Percentiles rank a stretch among this genome's conserved stretches.
Evolutionary conservation across 2,888 invertebrate species (phyloP).

Genomic region (Mythimna vitellina): DNA sequence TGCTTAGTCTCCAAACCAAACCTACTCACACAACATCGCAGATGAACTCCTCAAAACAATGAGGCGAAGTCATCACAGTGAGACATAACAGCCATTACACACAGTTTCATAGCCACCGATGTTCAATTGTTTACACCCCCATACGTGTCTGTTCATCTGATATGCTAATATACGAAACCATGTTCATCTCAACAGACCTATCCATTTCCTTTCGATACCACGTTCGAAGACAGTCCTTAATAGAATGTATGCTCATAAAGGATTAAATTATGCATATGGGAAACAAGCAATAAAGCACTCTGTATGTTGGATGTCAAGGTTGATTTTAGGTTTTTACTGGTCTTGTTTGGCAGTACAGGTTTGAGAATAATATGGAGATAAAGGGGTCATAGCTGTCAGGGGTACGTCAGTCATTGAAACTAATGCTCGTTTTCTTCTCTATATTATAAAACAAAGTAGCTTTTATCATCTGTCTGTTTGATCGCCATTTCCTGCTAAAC

Average conservation of each 20-base stretch:
- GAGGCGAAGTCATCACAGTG: conserved; percentile 9
- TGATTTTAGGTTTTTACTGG: conserved; percentile 29
- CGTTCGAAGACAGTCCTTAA: conserved; percentile 74
- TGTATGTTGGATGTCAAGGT: conserved; percentile 57
- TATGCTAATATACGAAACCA: conserved; percentile 60
- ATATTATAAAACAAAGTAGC: too few relatives aligned
- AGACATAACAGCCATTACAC: conserved; percentile 29
- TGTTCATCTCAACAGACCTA: conserved; percentile 58
- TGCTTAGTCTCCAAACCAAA: background rate
- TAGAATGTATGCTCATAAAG: conserved; percentile 78
- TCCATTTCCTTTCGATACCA: conserved; percentile 65
- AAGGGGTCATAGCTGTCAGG: conserved; percentile 73
- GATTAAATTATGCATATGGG: conserved; percentile 71
- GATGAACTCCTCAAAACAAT: conserved; percentile 14
- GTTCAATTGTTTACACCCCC: conserved; percentile 56
- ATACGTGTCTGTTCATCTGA: conserved; percentile 59
- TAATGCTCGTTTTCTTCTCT: background rate
- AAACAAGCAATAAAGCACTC: conserved; percentile 63
- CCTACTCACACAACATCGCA: background rate
- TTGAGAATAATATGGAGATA: conserved; percentile 68
- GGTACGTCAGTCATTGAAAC: conserved; percentile 71
- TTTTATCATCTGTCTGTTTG: too few relatives aligned
- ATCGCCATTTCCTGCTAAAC: too few relatives aligned
- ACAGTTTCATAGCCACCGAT: conserved; percentile 17
- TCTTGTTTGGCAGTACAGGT: conserved; percentile 44